These are phyloP conservation scores for Neuroterus valhalla DNA, from an alignment of 1,140 invertebrate species.

Conservation along the genomic window DNA sequence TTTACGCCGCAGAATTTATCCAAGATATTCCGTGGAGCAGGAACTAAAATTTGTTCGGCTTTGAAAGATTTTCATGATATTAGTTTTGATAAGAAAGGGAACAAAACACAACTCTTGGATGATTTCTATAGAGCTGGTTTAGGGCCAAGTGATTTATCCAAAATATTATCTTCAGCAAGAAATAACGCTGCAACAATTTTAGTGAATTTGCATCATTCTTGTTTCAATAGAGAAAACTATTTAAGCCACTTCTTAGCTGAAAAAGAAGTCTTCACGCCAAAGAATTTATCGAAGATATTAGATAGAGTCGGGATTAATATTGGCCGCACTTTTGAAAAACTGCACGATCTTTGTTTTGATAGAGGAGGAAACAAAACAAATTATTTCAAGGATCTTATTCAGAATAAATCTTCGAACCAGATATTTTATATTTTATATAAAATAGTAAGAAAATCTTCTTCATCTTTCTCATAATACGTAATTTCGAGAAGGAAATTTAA, in stretches of 20 bases:
- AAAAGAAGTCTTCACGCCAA: constrained; percentile 51
- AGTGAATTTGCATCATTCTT: constrained; percentile 58
- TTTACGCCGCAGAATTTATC: constrained; percentile 35
- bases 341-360: constrained; percentile 63
- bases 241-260: constrained; percentile 49
- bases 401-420: no score
- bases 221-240: constrained; percentile 57
- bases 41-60: constrained; percentile 55
- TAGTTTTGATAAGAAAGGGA: constrained; percentile 59
- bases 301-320: constrained; percentile 51
- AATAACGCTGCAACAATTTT: constrained; percentile 57
- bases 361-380: no score
- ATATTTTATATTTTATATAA: no score
- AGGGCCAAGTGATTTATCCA: background rate
- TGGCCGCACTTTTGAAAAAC: constrained; percentile 57
- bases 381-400: constrained; percentile 60
- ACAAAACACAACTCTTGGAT: constrained; percentile 52
- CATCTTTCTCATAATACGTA: no score
- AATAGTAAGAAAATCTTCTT: no score
- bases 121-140: constrained; percentile 46
- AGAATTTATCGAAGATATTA: constrained; percentile 55
- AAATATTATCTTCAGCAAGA: constrained; percentile 56
- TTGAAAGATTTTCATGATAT: no score
- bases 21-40: constrained; percentile 54
- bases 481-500: no score